Base-by-base conservation (phyloP, 2,113 vertebrate species). In the Oceanodroma tethys region DNA sequence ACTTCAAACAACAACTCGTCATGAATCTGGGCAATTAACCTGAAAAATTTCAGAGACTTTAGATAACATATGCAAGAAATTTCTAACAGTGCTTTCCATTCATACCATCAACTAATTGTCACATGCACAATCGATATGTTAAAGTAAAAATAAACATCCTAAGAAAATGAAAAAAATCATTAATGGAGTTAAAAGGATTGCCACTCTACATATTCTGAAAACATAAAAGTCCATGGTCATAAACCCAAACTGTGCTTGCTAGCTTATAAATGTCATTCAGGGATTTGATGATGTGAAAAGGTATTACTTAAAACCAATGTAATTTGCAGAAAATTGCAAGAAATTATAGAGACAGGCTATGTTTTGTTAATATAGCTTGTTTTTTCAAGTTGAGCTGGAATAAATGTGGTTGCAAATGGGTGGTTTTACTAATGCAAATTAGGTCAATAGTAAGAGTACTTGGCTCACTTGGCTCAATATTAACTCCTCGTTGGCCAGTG, bases 1-100 rank as follows among this genome's bases (percentile, higher is more conserved):
- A 99, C 99, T 91, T 99, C 99, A 95, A 99, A 99, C 52, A 99
- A 97, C 36, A 99, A 98, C 92, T 99, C 99, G 9, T 99, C 99
- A 4, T 99, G 99, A 80, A 99, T 99, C 88, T 99, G 99, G 52
- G 99, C 99, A 16, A 99, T 95, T 93, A 99, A 95, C 96, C 99
- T 99, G 90, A 60, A 97, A 94, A 53, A 84, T 59, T 79, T 29
- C 55, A 73, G 70, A 91, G 36, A 45, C 23, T 76, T 91, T 7
- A 91, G 71, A 30, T 43, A 84, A 90, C 1, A 30, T 6, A 81
- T 7, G 9, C 26, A 95, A 70, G n/a, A 81, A 29, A 30, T 1
- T 13, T 65, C 63, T 85, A 87, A 52, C 15, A 56, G 25, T 36
- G n/a, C 6, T 87, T 92, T 68, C 11, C 20, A 73, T 53, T 78